Base-by-base conservation (phyloP, 2,888 invertebrate genomes). In the Stenurella melanura region DNA sequence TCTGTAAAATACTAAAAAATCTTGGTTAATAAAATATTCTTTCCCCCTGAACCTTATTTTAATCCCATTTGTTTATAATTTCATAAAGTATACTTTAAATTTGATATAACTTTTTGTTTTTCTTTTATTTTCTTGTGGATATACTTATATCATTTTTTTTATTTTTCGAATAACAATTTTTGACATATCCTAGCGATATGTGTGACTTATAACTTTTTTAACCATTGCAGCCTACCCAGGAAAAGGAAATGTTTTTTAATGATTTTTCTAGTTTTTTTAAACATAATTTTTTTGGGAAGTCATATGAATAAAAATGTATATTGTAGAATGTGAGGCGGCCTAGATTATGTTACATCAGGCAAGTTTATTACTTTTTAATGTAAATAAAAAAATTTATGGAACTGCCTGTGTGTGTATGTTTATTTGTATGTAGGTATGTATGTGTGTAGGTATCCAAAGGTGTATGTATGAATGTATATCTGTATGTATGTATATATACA, bases 101-200 rank as follows among this genome's bases (percentile, higher is more conserved):
- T 38, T 42, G 7, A 50, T 50, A n/a, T 50, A 50, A 69, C 50
- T 66, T 74, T 68, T 76, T 30, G 26, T 74, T 64, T 67, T n/a
- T 58, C 73, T 69, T 67, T 15, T 78, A 71, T 50, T 66, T 73
- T 73, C 26, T 75, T 77, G 75, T 78, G 67, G 68, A 19, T 58
- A 58, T 58, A 58, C 19, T 18, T 57, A 18, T n/a, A 15, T 57
- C 57, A 69, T 72, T 68, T 74, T 30, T 26, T 76, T 58, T 67
- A 12, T 60, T 75, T 72, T 73, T 76, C 30, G 73, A 66, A 76
- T 74, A 77, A 74, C 70, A 78, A 75, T 70, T 74, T 90, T 90
- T 89, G 89, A 85, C 89, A 89, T 89, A 89, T 89, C 89, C 88
- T 50, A 82, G 89, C 87, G 89, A 85, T 89, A 89, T 89, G 89